Base-by-base conservation (phyloP, 2,888 invertebrate genomes). In the Parnassius mnemosyne region DNA sequence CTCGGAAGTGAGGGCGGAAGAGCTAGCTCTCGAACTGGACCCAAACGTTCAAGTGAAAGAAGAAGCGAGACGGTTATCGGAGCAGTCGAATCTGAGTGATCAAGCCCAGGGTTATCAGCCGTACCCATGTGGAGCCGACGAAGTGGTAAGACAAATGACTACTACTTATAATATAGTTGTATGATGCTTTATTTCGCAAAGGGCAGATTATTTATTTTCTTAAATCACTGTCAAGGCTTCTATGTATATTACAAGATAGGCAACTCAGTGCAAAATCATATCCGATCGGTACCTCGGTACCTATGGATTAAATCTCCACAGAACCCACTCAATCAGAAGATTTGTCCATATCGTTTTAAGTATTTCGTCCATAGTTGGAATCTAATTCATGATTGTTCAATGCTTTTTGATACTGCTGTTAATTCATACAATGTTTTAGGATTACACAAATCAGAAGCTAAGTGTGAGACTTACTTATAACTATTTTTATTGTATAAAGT, bases 281-380 rank as follows among this genome's bases (percentile, higher is more conserved):
- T n/a, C n/a, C n/a, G n/a, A n/a, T n/a, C n/a, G n/a, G n/a, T n/a
- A n/a, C n/a, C n/a, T n/a, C n/a, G n/a, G n/a, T n/a, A n/a, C n/a
- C n/a, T n/a, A 84, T 99, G 99, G 99, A 95, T 96, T 87, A 99
- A 98, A 81, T 97, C 98, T 0, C 96, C 98, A 0, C 96, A 98
- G 71, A 99, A 99, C 89, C 99, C 99, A 7, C 87, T 98, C 60
- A 99, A 98, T 83, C 86, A 87, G 68, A 84, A 65, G 57, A 51
- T 42, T 12, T 46, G 9, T n/a, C n/a, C 13, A 9, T 9, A n/a
- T n/a, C n/a, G n/a, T n/a, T n/a, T n/a, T n/a, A n/a, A 13, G 16
- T 7, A 9, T 5, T 16, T 9, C 9, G 11, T 49, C 13, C 13
- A 16, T 13, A 49, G 9, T 13, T 49, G 12, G 49, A 49, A 10